Evolutionary conservation across 92 coral and sea anemone species (phyloP).

Genomic region (Umimayanthus kanabou): DNA sequence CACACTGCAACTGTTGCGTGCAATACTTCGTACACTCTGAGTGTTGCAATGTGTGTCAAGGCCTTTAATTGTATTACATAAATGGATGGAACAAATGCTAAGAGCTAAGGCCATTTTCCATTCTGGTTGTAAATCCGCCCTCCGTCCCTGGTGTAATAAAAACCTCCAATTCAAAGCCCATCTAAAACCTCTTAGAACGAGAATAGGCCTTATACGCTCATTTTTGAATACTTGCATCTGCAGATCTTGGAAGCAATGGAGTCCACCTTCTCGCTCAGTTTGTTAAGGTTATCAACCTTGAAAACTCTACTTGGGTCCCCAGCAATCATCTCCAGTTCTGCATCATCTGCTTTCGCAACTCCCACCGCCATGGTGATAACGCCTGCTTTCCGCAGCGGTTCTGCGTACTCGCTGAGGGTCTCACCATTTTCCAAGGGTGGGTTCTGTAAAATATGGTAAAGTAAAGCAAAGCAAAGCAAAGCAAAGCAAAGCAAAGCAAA

Average conservation of each 20-base stretch:
- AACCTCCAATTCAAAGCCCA: not conserved
- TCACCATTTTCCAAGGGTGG: not conserved
- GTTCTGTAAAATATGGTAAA: not conserved
- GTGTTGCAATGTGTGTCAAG: too few species aligned
- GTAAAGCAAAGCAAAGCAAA: too few species aligned
- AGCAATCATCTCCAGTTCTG: constrained; percentile 8
- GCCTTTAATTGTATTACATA: too few species aligned
- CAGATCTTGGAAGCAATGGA: constrained; percentile 6
- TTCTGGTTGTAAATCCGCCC: too few species aligned
- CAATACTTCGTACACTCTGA: too few species aligned
- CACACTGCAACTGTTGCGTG: too few species aligned
- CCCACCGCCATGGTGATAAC: constrained; percentile 1
- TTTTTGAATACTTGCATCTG: not conserved
- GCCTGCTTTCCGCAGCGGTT: not conserved
- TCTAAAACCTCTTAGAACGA: not conserved
- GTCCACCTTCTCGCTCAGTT: not conserved
- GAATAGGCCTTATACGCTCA: too few species aligned
- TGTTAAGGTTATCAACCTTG: not conserved
- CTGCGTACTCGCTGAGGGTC: not conserved
- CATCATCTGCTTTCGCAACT: not conserved
- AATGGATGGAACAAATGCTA: too few species aligned
- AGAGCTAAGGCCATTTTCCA: too few species aligned
- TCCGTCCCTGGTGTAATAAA: too few species aligned
- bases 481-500: too few species aligned
- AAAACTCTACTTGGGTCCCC: not conserved